Base-by-base conservation (phyloP, 2,113 vertebrate genomes). In the Dendropsophus ebraccatus region DNA sequence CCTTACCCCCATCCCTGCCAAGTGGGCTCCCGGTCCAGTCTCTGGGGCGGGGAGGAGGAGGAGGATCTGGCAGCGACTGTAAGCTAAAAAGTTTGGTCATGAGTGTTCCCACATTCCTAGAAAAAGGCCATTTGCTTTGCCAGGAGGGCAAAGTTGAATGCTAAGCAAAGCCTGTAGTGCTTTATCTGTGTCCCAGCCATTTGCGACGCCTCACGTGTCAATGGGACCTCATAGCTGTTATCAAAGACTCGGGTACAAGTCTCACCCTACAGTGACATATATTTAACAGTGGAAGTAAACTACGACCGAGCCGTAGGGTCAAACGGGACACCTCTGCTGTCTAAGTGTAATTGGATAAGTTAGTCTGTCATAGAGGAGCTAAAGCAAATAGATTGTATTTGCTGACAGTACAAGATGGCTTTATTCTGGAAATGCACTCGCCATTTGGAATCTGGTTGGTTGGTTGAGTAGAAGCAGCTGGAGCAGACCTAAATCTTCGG, bases 121-220 rank as follows among this genome's bases (percentile, higher is more conserved):
- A 86, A 80, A 50, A 32, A 45, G 67, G 49, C 77, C 85, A 87
- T 81, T 87, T 81, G 78, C 52, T 67, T 56, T 41, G 78, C 28
- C 41, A n/a, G 41, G 49, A 81, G 77, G 85, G 50, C 77, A 74
- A 81, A 52, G 84, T 60, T 81, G 65, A 87, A 81, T 87, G 85
- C 52, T 81, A 60, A 62, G 21, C 30, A 45, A 17, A 56, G 49
- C 52, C 85, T 54, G 62, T 1, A 30, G 47, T 56, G 84, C 28
- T n/a, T 87, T 58, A 81, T 81, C 76, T 58, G 17, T 41, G 45
- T 45, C 62, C 49, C n/a, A 62, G 85, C 85, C 78, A 74, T 81
- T 87, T 87, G 85, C 52, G 60, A 81, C 77, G 41, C 85, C 78
- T 87, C 67, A 25, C 4, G 78, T 87, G 84, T 81, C 79, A 81